phyloP scores from a whole-genome alignment of 2,113 vertebrate species.

The Centrocercus urophasianus region DNA sequence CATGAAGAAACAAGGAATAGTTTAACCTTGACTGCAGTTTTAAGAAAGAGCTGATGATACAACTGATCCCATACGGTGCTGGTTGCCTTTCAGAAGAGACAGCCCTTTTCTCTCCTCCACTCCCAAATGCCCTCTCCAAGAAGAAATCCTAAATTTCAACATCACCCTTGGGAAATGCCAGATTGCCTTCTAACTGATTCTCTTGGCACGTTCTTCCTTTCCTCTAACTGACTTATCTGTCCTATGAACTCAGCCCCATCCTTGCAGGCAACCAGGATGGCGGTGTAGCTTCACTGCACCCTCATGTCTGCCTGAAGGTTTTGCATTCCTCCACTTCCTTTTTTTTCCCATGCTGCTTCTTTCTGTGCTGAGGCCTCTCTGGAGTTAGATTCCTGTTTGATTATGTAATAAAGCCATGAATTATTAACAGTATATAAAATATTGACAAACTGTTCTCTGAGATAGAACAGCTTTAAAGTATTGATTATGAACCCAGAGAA shows the following conservation, averaged over 20 bases:
- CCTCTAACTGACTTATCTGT: not conserved
- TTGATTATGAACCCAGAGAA: constrained; percentile 61
- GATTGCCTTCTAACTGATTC: not conserved
- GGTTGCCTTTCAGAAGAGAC: not conserved
- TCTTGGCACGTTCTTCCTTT: not conserved
- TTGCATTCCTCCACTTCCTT: not conserved
- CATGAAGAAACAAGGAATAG: not conserved
- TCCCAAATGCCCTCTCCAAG: not conserved
- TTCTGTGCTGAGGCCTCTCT: constrained; percentile 1
- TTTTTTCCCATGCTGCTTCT: not conserved
- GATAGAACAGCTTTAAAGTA: constrained; percentile 46
- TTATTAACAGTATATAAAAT: constrained; percentile 65
- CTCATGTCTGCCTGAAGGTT: not conserved
- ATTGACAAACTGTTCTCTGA: constrained; percentile 63
- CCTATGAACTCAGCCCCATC: not conserved
- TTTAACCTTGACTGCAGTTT: not conserved
- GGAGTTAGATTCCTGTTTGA: constrained; percentile 15
- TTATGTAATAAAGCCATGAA: constrained; percentile 63
- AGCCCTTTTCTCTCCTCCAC: not conserved
- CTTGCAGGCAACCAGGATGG: not conserved
- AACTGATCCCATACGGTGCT: not conserved
- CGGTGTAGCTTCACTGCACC: not conserved
- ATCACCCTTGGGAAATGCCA: not conserved
- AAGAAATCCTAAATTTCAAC: not conserved
- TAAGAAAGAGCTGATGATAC: not conserved